Evolutionary conservation across 2,113 vertebrate genomes (phyloP), one percentile per base, ranked within the genome.

Genomic region (Notarius lentiginosus): DNA sequence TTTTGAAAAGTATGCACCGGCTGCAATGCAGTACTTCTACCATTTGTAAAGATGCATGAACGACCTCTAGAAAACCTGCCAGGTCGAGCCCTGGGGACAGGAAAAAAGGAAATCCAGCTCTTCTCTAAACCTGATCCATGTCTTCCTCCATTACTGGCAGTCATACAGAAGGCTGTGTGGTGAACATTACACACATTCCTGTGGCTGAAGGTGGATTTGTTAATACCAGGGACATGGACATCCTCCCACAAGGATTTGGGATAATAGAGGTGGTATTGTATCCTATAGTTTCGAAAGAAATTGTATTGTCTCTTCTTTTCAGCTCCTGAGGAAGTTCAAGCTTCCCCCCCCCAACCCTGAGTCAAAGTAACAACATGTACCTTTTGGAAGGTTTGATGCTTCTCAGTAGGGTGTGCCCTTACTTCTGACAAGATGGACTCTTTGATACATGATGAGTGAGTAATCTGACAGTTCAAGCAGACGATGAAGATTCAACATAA

Each of bases 131-230:
- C 82, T 88, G 66, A 88, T 90, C 88, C 65, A 3, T 84, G 53
- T 87, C 73, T 49, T 89, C 90, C 90, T 73, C 80, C 72, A 55
- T 61, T 56, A 83, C 80, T 66, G 66, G 80, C 47, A 24, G 15
- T 47, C 53, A 24, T 41, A 63, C 47, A 83, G 80, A 77, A 61
- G 51, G 27, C 73, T 65, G 7, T 83, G 80, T 66, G 66, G 68
- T 56, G 41, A 47, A 24, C 55, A 70, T 60, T 68, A 82, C n/a
- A 60, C 20, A 65, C 60, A 87, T 84, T 87, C 73, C 86, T 87
- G 41, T 2, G 72, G n/a, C 60, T 56, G 72, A 72, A 66, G 53
- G 61, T 58, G 65, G 63, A 79, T 79, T 84, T 27, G 22, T 84
- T 73, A 49, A 56, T 76, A 70, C 82, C 61, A 9, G 5, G 47